Evolutionary conservation across 1,140 invertebrate genomes (phyloP), one percentile per base, ranked within the genome.

Genomic region (Pseudomyrmex concolor): DNA sequence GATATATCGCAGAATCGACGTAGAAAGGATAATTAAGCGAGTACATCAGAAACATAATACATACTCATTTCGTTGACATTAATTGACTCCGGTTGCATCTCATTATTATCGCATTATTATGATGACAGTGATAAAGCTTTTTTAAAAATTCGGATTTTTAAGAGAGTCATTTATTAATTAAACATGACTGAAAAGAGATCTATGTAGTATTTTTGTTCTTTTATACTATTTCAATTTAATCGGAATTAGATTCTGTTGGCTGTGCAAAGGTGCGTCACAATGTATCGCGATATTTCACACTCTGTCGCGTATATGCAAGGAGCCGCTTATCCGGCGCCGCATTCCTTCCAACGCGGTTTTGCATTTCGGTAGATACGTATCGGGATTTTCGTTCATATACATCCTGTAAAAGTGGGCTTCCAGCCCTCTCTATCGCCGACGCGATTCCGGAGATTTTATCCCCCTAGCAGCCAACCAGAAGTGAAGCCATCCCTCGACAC

Each of bases 381-480:
- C 74, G 64, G 73, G 74, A 89, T 89, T 89, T 86, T 77, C 86
- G 74, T 83, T 50, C 72, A 54, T 85, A 88, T 80, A 83, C 67
- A 81, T 85, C 67, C 80, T 66, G 87, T 84, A 88, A 88, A 88
- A 89, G 84, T 70, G 60, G 60, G 43, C 50, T 83, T 84, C 62
- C 57, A 60, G 17, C 71, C 59, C 60, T n/a, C 34, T 34, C 34
- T 7, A 7, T 34, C 74, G 15, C n/a, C 76, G 48, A 60, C n/a
- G 15, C 64, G 19, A 77, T 57, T 83, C 64, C 54, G 50, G 12
- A 59, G 84, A 84, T 89, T 88, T 86, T 76, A 60, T 84, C 77
- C 87, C 86, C 86, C 86, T 84, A 68, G 83, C 80, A 83, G 55
- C 68, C 74, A 89, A 74, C 62, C 84, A 88, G 86, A 88, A 86